Evolutionary conservation across 2,113 vertebrate genomes (phyloP).

Genomic region (Indicator indicator): DNA sequence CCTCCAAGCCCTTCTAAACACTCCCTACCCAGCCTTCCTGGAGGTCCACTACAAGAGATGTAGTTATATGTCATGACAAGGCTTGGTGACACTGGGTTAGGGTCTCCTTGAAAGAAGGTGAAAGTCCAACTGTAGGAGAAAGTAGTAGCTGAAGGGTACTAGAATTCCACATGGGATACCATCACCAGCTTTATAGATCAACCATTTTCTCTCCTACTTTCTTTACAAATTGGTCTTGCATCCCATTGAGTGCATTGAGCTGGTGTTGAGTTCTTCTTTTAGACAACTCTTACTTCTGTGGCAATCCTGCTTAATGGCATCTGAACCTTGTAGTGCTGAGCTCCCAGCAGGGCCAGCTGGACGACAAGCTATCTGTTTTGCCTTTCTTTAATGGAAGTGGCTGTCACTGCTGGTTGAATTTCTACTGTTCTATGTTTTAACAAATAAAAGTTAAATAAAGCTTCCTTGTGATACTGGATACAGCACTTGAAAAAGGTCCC

Average conservation of each 20-base stretch:
- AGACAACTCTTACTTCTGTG: background rate
- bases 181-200: background rate
- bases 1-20: no score
- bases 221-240: background rate
- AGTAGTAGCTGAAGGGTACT: background rate
- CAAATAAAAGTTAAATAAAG: background rate
- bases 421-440: background rate
- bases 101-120: background rate
- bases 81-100: background rate
- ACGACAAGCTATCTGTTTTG: background rate
- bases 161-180: background rate
- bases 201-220: background rate
- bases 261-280: background rate
- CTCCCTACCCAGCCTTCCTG: no score
- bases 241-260: background rate
- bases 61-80: background rate
- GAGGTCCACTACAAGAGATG: no score
- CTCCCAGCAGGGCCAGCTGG: background rate
- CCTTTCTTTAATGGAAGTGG: background rate
- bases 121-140: background rate
- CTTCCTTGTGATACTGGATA: background rate
- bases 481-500: no score
- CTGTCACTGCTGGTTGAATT: fast-evolving
- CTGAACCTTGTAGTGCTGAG: background rate
- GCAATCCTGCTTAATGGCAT: background rate